These are phyloP conservation scores for Octodon degus DNA, from an alignment of 2,113 vertebrate genomes.

Conservation along the genomic window DNA sequence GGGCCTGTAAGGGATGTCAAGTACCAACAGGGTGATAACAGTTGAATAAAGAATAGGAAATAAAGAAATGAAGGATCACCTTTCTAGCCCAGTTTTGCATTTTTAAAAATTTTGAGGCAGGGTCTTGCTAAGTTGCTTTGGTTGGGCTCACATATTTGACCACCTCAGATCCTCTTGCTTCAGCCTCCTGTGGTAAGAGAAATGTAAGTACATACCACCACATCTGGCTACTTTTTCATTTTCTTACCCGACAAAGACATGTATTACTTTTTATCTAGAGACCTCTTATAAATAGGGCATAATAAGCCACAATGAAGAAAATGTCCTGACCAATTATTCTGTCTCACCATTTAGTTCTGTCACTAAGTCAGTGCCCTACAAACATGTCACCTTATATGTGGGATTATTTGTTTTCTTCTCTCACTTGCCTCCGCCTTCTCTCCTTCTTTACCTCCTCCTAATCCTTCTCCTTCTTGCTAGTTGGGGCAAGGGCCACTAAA, in stretches of 20 bases:
- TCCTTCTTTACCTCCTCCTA: neutral
- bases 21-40: neutral
- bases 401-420: neutral
- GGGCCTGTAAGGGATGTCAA: neutral
- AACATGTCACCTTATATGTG: neutral
- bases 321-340: neutral
- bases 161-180: neutral
- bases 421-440: neutral
- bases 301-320: neutral
- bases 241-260: neutral
- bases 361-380: neutral
- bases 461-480: neutral
- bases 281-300: neutral
- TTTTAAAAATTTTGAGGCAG: neutral
- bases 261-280: conserved; percentile 33
- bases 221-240: neutral
- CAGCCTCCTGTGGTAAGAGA: neutral
- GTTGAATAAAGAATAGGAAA: neutral
- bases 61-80: neutral
- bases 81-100: neutral
- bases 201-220: neutral
- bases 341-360: neutral
- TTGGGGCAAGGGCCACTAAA: neutral
- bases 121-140: neutral
- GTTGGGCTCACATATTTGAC: neutral